These are phyloP conservation scores for Alexandromys fortis DNA, from an alignment of 2,113 vertebrate genomes.

Conservation along the genomic window DNA sequence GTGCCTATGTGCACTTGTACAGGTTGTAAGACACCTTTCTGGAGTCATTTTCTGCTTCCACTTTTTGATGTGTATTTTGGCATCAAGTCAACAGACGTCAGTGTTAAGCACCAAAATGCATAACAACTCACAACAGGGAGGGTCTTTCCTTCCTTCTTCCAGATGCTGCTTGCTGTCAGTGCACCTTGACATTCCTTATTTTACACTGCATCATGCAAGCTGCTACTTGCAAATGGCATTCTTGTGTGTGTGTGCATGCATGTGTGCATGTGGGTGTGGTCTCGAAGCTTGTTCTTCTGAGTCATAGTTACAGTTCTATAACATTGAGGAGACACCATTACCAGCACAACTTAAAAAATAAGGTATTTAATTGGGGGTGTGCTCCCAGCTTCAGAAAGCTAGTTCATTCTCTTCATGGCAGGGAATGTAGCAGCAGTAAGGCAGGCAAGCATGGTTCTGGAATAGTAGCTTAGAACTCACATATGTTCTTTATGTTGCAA, in stretches of 20 bases:
- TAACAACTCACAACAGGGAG: not conserved
- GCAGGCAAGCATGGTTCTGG: not conserved
- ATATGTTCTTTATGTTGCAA: not conserved
- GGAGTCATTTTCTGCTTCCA: not conserved
- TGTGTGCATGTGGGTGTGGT: not conserved
- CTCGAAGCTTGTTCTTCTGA: not conserved
- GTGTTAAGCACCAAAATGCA: not conserved
- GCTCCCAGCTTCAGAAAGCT: not conserved
- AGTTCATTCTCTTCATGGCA: not conserved
- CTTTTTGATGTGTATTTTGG: not conserved
- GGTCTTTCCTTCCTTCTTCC: not conserved
- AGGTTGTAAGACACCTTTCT: no score
- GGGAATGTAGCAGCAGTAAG: not conserved
- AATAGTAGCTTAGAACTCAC: not conserved
- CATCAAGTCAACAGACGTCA: not conserved
- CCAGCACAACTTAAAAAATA: not conserved
- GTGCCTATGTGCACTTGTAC: not conserved
- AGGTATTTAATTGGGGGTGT: not conserved
- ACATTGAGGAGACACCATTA: not conserved
- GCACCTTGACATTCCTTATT: no score
- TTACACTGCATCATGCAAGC: not conserved
- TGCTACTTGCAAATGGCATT: not conserved
- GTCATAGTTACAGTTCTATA: not conserved
- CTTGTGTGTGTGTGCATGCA: not conserved
- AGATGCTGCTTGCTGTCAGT: not conserved